These are phyloP conservation scores for Morpho achilles DNA, from an alignment of 2,888 invertebrate genomes.

Conservation along the genomic window DNA sequence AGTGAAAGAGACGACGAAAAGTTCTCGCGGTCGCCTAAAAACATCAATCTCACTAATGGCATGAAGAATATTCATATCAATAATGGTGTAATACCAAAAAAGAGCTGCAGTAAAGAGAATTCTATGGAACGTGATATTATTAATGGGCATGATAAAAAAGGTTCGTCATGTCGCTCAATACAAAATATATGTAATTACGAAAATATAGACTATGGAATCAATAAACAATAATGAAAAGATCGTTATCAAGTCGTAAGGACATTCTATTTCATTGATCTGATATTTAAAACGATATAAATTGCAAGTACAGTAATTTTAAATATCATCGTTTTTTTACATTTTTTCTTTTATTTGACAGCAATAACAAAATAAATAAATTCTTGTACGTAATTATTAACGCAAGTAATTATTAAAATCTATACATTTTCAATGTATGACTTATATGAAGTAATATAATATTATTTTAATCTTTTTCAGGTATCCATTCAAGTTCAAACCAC, in stretches of 20 bases:
- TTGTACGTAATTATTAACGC: too few species aligned
- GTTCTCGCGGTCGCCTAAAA: constrained; percentile 59
- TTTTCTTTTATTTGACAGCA: too few species aligned
- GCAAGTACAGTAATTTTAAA: too few species aligned
- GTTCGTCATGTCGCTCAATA: constrained; percentile 33
- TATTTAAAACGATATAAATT: too few species aligned
- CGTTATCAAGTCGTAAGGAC: too few species aligned
- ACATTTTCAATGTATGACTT: neutral
- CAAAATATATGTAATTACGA: too few species aligned
- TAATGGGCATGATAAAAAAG: constrained; percentile 62
- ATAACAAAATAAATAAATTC: too few species aligned
- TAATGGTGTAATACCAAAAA: constrained; percentile 65
- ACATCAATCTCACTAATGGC: constrained; percentile 66
- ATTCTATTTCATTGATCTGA: too few species aligned
- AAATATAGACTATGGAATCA: too few species aligned
- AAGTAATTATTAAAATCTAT: neutral
- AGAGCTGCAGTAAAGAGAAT: constrained; percentile 58
- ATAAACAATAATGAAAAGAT: too few species aligned
- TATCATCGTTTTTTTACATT: too few species aligned
- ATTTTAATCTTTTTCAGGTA: constrained; percentile 42
- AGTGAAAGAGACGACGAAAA: constrained; percentile 42
- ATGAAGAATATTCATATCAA: constrained; percentile 66
- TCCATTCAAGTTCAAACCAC: constrained; percentile 61
- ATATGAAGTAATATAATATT: neutral
- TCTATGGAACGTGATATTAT: constrained; percentile 56